Conservation (phyloP, 2,888 invertebrate species). For the Erpobdella octoculata region DNA sequence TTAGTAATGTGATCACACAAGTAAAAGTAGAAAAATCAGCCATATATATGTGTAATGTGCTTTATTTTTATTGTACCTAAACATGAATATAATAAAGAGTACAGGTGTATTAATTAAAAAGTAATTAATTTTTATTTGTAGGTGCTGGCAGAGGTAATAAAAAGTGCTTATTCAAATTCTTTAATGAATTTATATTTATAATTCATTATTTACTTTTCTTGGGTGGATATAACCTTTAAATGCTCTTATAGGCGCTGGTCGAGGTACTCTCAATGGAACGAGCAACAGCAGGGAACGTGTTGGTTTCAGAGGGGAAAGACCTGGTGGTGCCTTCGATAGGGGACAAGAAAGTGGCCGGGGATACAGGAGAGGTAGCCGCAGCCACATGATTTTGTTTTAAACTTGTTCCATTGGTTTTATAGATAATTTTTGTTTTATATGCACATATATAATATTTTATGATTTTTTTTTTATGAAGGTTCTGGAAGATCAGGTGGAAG, state of each 20-base stretch:
- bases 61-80: no score
- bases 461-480: not conserved
- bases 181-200: not conserved
- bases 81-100: no score
- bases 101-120: no score
- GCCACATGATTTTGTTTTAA: not conserved
- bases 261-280: conserved; percentile 5
- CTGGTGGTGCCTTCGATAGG: not conserved
- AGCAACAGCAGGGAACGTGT: conserved; percentile 5
- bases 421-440: not conserved
- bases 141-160: not conserved
- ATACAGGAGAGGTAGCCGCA: not conserved
- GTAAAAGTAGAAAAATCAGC: no score
- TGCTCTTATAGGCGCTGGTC: not conserved
- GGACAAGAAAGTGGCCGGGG: not conserved
- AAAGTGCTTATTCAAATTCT: not conserved
- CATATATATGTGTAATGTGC: no score
- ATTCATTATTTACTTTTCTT: not conserved
- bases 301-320: not conserved
- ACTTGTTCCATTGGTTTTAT: not conserved
- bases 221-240: not conserved
- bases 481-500: conserved; percentile 14
- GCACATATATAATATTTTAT: no score
- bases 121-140: not conserved
- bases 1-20: no score